Percentiles rank a stretch among this genome's conserved stretches.
Evolutionary conservation across 2,113 vertebrate species (phyloP).

Genomic region (Megaleporinus macrocephalus): DNA sequence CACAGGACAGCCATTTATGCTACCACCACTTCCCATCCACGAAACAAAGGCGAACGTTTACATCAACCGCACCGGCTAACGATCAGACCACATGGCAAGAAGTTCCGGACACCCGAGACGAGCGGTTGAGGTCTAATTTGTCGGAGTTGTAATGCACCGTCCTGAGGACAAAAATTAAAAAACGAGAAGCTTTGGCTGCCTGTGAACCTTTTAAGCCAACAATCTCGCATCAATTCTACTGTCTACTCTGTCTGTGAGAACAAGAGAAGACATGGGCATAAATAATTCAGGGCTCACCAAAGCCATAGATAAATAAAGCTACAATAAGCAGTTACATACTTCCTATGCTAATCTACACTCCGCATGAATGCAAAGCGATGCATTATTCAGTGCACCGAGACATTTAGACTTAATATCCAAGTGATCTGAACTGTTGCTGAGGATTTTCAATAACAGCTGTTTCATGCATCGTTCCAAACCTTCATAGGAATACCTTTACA

Average conservation of each 20-base stretch:
- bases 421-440: neutral
- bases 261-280: neutral
- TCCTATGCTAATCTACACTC: conserved; percentile 40
- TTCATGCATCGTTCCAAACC: neutral
- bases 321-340: conserved; percentile 11
- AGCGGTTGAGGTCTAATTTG: neutral
- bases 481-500: conserved; percentile 8
- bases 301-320: conserved; percentile 37
- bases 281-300: conserved; percentile 35
- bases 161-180: neutral
- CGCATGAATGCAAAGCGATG: conserved; percentile 26
- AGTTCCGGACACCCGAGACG: conserved; percentile 5
- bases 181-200: neutral
- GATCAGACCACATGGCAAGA: neutral
- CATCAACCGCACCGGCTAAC: neutral
- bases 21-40: neutral
- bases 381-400: conserved; percentile 25
- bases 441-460: neutral
- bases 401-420: conserved; percentile 23
- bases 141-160: neutral
- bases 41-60: neutral
- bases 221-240: neutral
- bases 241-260: neutral
- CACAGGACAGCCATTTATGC: neutral
- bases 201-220: neutral